These are phyloP conservation scores for Drosophila mimica DNA, from an alignment of 2,888 invertebrate species.

Conservation along the genomic window DNA sequence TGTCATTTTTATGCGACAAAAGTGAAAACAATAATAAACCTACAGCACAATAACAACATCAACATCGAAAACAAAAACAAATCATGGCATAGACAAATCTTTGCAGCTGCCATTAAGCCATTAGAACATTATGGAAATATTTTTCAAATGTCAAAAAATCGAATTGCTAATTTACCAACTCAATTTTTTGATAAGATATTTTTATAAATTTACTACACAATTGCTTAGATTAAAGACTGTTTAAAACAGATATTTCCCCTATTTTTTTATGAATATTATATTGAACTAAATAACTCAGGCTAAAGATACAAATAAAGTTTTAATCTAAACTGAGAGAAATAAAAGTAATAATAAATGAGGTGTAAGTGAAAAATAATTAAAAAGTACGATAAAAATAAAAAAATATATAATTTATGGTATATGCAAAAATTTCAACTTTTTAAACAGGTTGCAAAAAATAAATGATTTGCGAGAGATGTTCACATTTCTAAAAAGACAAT, in stretches of 20 bases:
- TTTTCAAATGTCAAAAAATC: background rate
- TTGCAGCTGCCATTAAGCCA: constrained; percentile 64
- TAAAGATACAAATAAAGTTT: rapidly evolving
- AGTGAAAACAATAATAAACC: constrained; percentile 73
- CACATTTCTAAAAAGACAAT: background rate
- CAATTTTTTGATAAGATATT: background rate
- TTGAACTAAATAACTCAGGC: background rate
- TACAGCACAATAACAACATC: constrained; percentile 13
- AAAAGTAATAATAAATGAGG: background rate
- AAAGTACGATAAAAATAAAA: background rate
- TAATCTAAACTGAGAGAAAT: background rate
- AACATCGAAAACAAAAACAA: constrained; percentile 35
- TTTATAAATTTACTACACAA: background rate
- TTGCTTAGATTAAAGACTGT: background rate
- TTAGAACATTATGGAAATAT: constrained; percentile 6
- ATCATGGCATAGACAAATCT: constrained; percentile 19
- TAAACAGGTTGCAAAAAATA: no score
- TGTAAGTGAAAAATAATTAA: background rate
- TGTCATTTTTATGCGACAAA: constrained; percentile 81
- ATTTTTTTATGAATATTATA: background rate
- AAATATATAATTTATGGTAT: no score
- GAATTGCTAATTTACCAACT: background rate
- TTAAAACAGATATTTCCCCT: background rate
- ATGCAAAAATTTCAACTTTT: no score
- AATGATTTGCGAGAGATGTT: background rate